Evolutionary conservation across 2,797 vertebrate genomes (phyloP).

Genomic region (Lithobates pipiens): DNA sequence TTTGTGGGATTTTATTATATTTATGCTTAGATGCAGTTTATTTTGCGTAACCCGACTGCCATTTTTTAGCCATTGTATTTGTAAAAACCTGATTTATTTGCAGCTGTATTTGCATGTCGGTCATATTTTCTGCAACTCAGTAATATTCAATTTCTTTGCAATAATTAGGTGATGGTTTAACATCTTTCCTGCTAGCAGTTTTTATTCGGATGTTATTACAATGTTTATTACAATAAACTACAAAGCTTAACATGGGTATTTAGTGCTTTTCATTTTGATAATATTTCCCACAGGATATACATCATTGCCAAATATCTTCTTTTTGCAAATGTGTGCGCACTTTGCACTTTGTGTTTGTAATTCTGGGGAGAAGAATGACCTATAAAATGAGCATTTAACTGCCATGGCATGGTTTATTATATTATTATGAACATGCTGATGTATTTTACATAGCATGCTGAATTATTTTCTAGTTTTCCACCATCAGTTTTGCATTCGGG

Average conservation of each 20-base stretch:
- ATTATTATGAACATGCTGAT: conserved; percentile 26
- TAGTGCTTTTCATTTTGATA: conserved; percentile 36
- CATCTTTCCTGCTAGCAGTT: conserved; percentile 37
- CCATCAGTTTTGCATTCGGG: not conserved
- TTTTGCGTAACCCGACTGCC: not conserved
- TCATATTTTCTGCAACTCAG: conserved; percentile 1
- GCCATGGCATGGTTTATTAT: conserved; percentile 3
- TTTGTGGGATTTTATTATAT: conserved; percentile 26
- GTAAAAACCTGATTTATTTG: conserved; percentile 9
- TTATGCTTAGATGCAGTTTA: conserved; percentile 6
- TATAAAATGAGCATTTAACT: conserved; percentile 20
- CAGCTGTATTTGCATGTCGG: conserved; percentile 18
- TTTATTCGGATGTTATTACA: conserved; percentile 39
- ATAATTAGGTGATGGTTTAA: conserved; percentile 23
- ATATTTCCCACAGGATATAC: conserved; percentile 32
- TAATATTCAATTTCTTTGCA: conserved; percentile 27
- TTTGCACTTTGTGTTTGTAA: conserved; percentile 24
- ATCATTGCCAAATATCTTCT: conserved; percentile 7
- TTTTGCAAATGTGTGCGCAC: conserved; percentile 31
- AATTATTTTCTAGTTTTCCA: not conserved
- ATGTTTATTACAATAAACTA: conserved; percentile 39
- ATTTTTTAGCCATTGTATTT: conserved; percentile 9
- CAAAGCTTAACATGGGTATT: conserved; percentile 32
- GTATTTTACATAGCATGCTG: conserved; percentile 9
- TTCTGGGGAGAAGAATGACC: conserved; percentile 41